A percentile compares a stretch with the other conserved stretches of the same genome.
These are phyloP conservation scores for Pseudomyrmex gracilis DNA, from an alignment of 1,140 invertebrate species.

Conservation along the genomic window DNA sequence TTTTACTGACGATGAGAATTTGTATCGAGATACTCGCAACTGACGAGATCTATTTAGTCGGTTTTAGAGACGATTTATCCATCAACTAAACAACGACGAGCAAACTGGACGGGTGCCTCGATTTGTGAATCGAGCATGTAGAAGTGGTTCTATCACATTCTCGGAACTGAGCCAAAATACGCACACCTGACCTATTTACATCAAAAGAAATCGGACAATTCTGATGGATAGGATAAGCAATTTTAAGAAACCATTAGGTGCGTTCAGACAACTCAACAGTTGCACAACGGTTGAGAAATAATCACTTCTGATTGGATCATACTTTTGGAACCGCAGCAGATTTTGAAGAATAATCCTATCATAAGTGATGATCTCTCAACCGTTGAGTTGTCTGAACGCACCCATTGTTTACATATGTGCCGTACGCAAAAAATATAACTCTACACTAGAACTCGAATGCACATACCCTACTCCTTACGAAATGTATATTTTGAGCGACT, in stretches of 20 bases:
- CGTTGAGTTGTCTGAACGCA: too few species aligned
- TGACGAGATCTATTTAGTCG: background rate
- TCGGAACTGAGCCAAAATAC: conserved; percentile 30
- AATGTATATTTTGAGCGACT: background rate
- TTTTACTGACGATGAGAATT: background rate
- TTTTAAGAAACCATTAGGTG: background rate
- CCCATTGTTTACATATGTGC: background rate
- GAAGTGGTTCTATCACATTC: background rate
- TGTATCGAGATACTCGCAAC: background rate
- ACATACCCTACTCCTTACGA: too few species aligned
- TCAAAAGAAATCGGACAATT: background rate
- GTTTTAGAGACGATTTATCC: background rate
- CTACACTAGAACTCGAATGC: background rate
- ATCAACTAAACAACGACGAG: too few species aligned
- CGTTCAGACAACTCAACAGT: too few species aligned
- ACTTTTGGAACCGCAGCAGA: too few species aligned
- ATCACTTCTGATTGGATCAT: too few species aligned
- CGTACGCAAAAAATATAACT: background rate
- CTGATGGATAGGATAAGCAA: background rate
- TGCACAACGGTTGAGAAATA: too few species aligned
- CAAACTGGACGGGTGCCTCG: conserved; percentile 33
- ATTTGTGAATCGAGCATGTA: background rate
- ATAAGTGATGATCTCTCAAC: too few species aligned
- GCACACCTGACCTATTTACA: conserved; percentile 27
- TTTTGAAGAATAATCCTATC: too few species aligned